Evolutionary conservation across 2,113 vertebrate genomes (phyloP), one percentile per base, ranked within the genome.

Genomic region (Copsychus sechellarum): DNA sequence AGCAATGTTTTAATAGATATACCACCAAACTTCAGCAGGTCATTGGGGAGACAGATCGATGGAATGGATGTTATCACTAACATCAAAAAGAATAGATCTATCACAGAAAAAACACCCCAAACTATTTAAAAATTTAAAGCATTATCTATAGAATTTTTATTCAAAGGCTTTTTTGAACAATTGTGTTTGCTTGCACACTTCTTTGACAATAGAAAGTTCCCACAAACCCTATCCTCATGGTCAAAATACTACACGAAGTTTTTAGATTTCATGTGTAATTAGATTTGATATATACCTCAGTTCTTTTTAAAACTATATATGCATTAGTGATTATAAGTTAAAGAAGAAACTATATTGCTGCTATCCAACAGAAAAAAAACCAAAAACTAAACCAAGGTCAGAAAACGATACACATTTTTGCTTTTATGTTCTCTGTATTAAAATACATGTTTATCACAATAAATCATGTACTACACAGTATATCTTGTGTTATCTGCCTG

Each of bases 1-100:
- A 94, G 93, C 81, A 98, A 95, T 26, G 93, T 94, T 95, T 97
- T 97, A 97, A 97, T 96, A 97, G 96, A 82, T 84, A 96, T 93
- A 96, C 92, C 71, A 92, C 95, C 93, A 97, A 97, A 97, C 91
- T 94, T 94, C 93, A 54, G 87, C 58, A 79, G 70, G 79, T 79
- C 91, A 96, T 7, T 73, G 43, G 96, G 95, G 95, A 92, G 58
- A 77, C 26, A 90, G 95, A 94, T 97, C 91, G 86, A 95, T 97
- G 92, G 93, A 97, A 97, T 97, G 45, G 92, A 95, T 96, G 97
- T 94, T 93, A 97, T 80, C 91, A 89, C 96, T 97, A 97, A 95
- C 94, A 97, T 98, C 93, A 96, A 98, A 97, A 97, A 97, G 96
- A 97, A 97, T 97, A 97, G 79, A 90, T 95, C 91, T 96, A 96